Percentiles rank a stretch among this genome's conserved stretches.
These are phyloP conservation scores for Bimastos eiseni DNA, from an alignment of 2,888 invertebrate genomes.

Conservation along the genomic window DNA sequence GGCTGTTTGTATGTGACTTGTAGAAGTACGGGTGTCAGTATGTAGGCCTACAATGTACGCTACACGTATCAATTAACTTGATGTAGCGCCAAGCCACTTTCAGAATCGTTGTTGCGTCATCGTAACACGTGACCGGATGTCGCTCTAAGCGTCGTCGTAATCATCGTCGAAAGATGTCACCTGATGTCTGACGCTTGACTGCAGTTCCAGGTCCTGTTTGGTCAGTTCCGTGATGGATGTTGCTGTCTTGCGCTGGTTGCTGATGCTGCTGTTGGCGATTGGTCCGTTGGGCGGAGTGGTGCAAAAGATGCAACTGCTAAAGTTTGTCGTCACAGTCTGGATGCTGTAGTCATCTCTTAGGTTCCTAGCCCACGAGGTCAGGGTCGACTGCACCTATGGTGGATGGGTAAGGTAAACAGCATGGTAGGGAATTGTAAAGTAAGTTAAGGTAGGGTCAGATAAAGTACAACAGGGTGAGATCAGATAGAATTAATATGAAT, in stretches of 20 bases:
- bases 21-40: neutral
- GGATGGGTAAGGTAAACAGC: neutral
- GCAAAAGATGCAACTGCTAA: neutral
- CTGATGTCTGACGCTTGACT: neutral
- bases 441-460: neutral
- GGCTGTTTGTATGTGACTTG: neutral
- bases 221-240: constrained; percentile 2
- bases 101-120: neutral
- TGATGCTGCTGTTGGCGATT: neutral
- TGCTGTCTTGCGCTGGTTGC: neutral
- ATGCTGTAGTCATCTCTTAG: neutral
- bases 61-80: too few relatives aligned
- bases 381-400: neutral
- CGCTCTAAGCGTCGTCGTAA: neutral
- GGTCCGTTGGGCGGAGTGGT: neutral
- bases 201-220: constrained; percentile 9
- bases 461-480: neutral
- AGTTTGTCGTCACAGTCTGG: neutral
- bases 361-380: neutral
- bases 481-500: too few relatives aligned
- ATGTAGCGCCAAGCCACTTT: neutral
- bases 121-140: neutral
- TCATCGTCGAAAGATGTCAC: neutral
- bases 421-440: neutral
- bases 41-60: neutral